These are phyloP conservation scores for Pristiophorus japonicus DNA, from an alignment of 2,113 vertebrate genomes.

Conservation along the genomic window DNA sequence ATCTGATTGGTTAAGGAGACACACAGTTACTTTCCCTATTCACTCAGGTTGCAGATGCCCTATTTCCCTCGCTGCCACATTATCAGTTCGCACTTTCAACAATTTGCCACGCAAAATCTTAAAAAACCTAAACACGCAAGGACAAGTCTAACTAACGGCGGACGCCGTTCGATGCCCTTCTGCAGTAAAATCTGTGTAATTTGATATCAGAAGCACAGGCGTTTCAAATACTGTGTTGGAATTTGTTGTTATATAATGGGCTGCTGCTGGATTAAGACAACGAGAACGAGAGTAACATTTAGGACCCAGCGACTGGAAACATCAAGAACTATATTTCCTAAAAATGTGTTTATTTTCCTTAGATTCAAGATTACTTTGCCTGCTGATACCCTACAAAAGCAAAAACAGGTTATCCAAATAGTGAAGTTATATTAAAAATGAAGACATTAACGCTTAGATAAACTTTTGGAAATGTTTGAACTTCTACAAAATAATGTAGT, in stretches of 20 bases:
- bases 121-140: neutral
- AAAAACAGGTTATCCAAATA: conserved; percentile 33
- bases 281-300: neutral
- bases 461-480: conserved; percentile 29
- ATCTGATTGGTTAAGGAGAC: neutral
- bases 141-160: neutral
- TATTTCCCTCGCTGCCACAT: neutral
- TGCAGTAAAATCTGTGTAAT: neutral
- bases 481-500: neutral
- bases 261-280: neutral
- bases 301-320: neutral
- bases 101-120: neutral
- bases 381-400: neutral
- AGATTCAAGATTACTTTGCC: neutral
- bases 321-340: neutral
- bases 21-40: neutral
- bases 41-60: neutral
- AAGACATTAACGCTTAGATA: conserved; percentile 32
- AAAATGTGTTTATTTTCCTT: neutral
- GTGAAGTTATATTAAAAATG: conserved; percentile 28
- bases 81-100: neutral
- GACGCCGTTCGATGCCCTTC: neutral
- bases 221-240: neutral
- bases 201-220: neutral
- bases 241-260: neutral